phyloP scores from a whole-genome alignment of 2,113 vertebrate genomes.

The Coregonus clupeaformis region DNA sequence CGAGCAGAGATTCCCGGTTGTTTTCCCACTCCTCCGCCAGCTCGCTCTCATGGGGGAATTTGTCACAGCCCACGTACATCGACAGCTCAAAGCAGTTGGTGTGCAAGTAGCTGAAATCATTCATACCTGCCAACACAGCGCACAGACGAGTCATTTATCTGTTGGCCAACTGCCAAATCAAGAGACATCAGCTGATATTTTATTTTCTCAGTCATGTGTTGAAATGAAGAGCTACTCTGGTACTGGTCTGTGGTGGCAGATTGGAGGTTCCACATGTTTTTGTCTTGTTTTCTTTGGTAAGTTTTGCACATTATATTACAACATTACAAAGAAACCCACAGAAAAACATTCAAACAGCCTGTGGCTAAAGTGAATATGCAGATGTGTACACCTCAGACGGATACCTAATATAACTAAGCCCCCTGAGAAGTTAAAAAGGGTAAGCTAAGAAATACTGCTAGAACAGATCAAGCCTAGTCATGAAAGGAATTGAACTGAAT shows the following conservation, averaged over 20 bases:
- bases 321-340: slow-evolving; percentile 21
- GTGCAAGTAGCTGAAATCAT: slow-evolving; percentile 97
- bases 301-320: neutral
- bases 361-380: neutral
- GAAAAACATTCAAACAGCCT: slow-evolving; percentile 3
- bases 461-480: too few species aligned
- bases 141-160: slow-evolving; percentile 21
- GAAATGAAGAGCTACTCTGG: too few species aligned
- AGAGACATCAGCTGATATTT: neutral
- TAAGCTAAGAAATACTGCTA: slow-evolving; percentile 27
- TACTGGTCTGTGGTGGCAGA: too few species aligned
- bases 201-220: neutral
- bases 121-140: slow-evolving; percentile 84
- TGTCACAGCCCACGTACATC: slow-evolving; percentile 96
- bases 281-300: too few species aligned
- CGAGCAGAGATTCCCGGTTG: slow-evolving; percentile 92
- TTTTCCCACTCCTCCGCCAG: slow-evolving; percentile 96
- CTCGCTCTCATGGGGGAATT: slow-evolving; percentile 91
- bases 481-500: too few species aligned
- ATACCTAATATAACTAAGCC: slow-evolving; percentile 31
- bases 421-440: slow-evolving; percentile 30
- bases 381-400: neutral
- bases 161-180: slow-evolving; percentile 2
- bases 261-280: too few species aligned
- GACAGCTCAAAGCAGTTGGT: slow-evolving; percentile 98